phyloP scores from a whole-genome alignment of 1,140 invertebrate species.

The Hylyphantes graminicola region DNA sequence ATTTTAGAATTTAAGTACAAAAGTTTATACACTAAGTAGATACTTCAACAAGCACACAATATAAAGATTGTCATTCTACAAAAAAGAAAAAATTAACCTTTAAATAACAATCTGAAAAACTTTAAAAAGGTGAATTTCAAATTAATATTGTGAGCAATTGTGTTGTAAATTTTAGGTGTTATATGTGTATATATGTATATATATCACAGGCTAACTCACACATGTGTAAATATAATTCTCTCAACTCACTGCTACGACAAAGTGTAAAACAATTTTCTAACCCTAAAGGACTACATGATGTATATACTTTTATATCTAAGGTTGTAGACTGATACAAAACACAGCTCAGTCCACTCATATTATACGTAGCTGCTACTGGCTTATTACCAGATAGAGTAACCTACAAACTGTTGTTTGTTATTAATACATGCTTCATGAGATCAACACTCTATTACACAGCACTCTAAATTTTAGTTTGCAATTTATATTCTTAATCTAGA shows the following conservation, averaged over 20 bases:
- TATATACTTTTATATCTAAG: conserved; percentile 56
- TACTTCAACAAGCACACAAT: conserved; percentile 58
- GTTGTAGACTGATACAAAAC: conserved; percentile 60
- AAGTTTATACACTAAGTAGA: conserved; percentile 59
- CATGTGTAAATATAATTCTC: conserved; percentile 61
- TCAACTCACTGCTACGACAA: conserved; percentile 59
- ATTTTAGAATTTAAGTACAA: too few species aligned
- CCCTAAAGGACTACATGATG: conserved; percentile 57
- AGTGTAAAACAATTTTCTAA: conserved; percentile 54
- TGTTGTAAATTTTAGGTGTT: conserved; percentile 61
- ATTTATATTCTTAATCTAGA: conserved; percentile 50
- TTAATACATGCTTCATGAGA: conserved; percentile 53
- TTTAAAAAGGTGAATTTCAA: conserved; percentile 57
- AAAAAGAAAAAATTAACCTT: conserved; percentile 52
- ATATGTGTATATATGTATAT: conserved; percentile 60
- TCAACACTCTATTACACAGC: conserved; percentile 59
- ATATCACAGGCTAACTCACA: conserved; percentile 61
- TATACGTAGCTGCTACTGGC: conserved; percentile 53
- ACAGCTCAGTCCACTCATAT: conserved; percentile 58
- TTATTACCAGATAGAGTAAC: conserved; percentile 46
- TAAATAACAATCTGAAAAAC: conserved; percentile 58
- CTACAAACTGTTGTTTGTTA: conserved; percentile 50
- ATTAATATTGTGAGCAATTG: conserved; percentile 59
- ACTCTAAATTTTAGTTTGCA: conserved; percentile 31
- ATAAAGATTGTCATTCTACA: conserved; percentile 60